phyloP scores from a whole-genome alignment of 2,797 vertebrate genomes.

The Coranthus polyacanthus region DNA sequence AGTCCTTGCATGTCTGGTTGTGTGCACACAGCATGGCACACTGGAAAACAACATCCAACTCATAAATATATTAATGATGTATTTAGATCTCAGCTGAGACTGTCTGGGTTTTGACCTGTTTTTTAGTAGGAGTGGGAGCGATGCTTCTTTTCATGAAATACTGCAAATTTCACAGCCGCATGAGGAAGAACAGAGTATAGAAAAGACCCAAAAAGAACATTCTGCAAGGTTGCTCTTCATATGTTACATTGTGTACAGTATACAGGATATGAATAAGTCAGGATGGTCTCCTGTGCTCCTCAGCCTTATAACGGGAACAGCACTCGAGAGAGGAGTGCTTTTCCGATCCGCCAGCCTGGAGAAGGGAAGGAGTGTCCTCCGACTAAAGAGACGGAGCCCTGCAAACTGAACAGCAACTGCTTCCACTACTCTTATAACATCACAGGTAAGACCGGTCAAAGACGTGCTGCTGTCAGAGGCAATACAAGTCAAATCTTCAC shows the following conservation, averaged over 20 bases:
- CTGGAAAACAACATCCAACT: neutral
- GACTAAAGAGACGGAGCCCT: slow-evolving; percentile 86
- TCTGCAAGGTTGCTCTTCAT: neutral
- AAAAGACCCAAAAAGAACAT: neutral
- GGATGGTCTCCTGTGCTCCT: slow-evolving; percentile 7
- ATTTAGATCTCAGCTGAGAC: neutral
- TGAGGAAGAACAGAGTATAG: too few relatives aligned
- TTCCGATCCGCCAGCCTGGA: slow-evolving; percentile 87
- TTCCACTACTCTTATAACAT: slow-evolving; percentile 96
- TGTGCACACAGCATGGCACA: too few relatives aligned
- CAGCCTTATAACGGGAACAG: slow-evolving; percentile 90
- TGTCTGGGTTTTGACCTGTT: neutral
- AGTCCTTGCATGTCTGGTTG: too few relatives aligned
- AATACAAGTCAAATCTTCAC: neutral
- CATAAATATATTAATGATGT: too few relatives aligned
- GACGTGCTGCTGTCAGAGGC: too few relatives aligned
- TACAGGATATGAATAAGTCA: neutral
- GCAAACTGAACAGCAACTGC: slow-evolving; percentile 94
- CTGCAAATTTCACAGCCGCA: neutral
- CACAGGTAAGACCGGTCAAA: slow-evolving; percentile 85
- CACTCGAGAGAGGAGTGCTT: slow-evolving; percentile 86
- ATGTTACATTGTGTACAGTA: neutral
- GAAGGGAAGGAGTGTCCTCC: slow-evolving; percentile 88
- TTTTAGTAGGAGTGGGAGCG: neutral
- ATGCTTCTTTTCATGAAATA: neutral